Evolutionary conservation across 53 echinoderm and acorn worm species (phyloP), one percentile per base, ranked within the genome.

Genomic region (Holothuria leucospilota): DNA sequence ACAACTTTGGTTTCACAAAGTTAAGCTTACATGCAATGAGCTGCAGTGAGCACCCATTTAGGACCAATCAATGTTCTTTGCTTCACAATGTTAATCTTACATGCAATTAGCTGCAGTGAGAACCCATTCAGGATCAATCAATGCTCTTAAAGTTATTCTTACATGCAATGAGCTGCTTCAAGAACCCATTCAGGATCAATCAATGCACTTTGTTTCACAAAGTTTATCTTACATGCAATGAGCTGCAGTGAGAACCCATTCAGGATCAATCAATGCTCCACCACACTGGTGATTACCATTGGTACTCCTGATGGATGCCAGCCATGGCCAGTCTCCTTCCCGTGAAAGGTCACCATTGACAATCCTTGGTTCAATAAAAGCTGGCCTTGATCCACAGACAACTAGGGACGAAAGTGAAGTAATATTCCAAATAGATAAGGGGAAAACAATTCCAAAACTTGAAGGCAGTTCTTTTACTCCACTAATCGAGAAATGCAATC

Each of bases 251-350:
- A 77, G 41, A 5, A 77, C 12, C 77, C 77, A 77, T 21, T 77
- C 53, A 0, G 20, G 23, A 20, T 78, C 13, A 6, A 78, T 56
- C 10, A 56, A 27, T 1, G 59, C 30, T 20, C 56, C 78, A n/a
- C 78, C 78, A 78, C 78, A 78, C 58, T 56, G 78, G 51, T 78
- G 78, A 28, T 27, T 78, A 29, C 78, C 78, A 13, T 9, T 18
- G n/a, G 78, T 25, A 28, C 24, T 78, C 4, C 78, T 24, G 13
- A 78, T 23, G 26, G 78, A 78, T 26, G 59, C 78, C 56, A 78
- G 59, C 78, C 78, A 78, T 20, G 78, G 78, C 78, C 78, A 78
- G 21, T 8, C 59, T 2, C 78, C 78, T 15, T 8, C 15, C 12
- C 30, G 21, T 20, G 78, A 78, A 28, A 78, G 11, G 26, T 15